A percentile compares a stretch with the other conserved stretches of the same genome.
These are phyloP conservation scores for Apis mellifera DNA, from an alignment of 1,140 invertebrate genomes.

Conservation along the genomic window DNA sequence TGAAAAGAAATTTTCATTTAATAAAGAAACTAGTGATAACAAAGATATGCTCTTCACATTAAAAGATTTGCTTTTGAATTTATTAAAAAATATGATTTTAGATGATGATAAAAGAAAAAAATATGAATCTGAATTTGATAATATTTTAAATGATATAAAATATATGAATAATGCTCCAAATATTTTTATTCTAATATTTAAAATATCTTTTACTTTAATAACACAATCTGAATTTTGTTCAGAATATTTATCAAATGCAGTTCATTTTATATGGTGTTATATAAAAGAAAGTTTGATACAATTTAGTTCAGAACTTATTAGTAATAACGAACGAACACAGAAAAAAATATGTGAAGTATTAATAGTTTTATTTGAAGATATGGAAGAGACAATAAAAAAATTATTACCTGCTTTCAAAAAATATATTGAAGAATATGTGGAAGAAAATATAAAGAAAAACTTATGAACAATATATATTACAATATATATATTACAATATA, in stretches of 20 bases:
- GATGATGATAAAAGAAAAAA: accelerated
- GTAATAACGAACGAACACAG: not conserved
- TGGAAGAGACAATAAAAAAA: not conserved
- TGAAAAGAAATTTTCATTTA: not conserved
- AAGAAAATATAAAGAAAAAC: not conserved
- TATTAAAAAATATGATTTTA: not conserved
- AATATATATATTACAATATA: too few relatives aligned
- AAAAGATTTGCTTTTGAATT: not conserved
- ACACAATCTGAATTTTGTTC: not conserved
- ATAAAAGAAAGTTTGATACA: conserved; percentile 26
- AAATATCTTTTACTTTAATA: conserved; percentile 3
- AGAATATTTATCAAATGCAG: not conserved
- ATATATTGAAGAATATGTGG: not conserved
- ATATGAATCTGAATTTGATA: not conserved
- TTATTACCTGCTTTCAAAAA: conserved; percentile 16
- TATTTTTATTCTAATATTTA: conserved; percentile 15
- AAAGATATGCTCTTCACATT: not conserved
- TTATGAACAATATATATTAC: not conserved
- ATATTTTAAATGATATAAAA: conserved; percentile 23
- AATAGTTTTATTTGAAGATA: not conserved
- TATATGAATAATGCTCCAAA: not conserved
- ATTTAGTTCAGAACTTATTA: not conserved
- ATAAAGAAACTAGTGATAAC: not conserved
- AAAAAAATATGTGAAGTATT: conserved; percentile 2
- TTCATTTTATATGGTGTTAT: conserved; percentile 51